Percentiles rank a stretch among this genome's conserved stretches.
phyloP scores from a whole-genome alignment of 2,797 vertebrate species.

The Anomalospiza imberbis region DNA sequence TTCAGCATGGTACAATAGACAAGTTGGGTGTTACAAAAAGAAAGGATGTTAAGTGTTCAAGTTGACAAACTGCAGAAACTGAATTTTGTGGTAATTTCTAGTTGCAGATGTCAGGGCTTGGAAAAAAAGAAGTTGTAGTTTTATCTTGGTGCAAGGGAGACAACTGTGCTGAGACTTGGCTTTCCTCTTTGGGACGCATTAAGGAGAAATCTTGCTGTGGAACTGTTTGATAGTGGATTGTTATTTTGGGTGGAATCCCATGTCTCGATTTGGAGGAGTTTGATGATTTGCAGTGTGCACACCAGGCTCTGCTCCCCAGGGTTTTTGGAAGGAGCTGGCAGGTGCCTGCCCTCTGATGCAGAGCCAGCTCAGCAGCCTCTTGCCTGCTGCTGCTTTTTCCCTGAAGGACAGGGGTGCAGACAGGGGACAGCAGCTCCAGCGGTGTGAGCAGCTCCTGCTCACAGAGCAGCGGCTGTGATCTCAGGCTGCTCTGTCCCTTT shows the following conservation, averaged over 20 bases:
- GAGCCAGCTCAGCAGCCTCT: not conserved
- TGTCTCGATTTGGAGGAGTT: fast-evolving
- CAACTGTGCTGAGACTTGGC: not conserved
- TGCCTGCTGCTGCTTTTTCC: not conserved
- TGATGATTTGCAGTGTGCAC: fast-evolving
- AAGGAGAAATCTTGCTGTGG: not conserved
- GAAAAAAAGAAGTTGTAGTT: not conserved
- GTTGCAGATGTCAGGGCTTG: not conserved
- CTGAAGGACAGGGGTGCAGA: fast-evolving
- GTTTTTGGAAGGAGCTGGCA: not conserved
- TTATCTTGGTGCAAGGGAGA: not conserved
- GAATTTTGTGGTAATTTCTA: not conserved
- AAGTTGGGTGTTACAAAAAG: not conserved
- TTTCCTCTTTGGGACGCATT: not conserved
- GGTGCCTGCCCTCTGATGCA: not conserved
- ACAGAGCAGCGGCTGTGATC: fast-evolving
- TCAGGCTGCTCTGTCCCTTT: not conserved
- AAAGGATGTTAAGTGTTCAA: not conserved
- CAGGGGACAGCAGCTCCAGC: fast-evolving
- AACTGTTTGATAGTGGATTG: not conserved
- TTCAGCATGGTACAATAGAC: not conserved
- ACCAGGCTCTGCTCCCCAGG: not conserved
- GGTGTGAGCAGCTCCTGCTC: fast-evolving
- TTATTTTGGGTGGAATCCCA: not conserved
- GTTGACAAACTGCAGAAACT: not conserved